Evolutionary conservation across 1,140 invertebrate species (phyloP).

Genomic region (Pachypeltis micranthus): DNA sequence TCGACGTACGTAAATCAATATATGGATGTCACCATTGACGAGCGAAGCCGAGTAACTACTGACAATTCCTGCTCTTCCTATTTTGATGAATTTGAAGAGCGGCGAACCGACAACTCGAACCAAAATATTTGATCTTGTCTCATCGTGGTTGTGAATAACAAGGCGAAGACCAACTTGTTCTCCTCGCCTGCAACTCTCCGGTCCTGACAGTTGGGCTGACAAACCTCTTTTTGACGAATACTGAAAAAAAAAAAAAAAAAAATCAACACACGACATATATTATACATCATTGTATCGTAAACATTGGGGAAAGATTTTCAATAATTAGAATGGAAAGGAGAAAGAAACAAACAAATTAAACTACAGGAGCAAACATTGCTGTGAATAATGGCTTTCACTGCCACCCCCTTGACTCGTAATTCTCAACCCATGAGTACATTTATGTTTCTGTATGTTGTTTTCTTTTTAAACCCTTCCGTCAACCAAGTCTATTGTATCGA

Average conservation of each 20-base stretch:
- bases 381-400: too few relatives aligned
- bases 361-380: too few relatives aligned
- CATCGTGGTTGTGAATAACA: conserved; percentile 43
- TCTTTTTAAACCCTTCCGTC: too few relatives aligned
- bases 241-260: conserved; percentile 27
- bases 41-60: conserved; percentile 38
- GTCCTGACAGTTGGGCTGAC: conserved; percentile 43
- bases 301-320: too few relatives aligned
- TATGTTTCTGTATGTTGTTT: too few relatives aligned
- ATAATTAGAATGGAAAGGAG: too few relatives aligned
- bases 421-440: too few relatives aligned
- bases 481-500: too few relatives aligned
- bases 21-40: conserved; percentile 36
- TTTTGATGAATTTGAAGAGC: conserved; percentile 43
- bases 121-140: conserved; percentile 31
- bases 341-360: too few relatives aligned
- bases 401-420: too few relatives aligned
- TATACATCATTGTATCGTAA: too few relatives aligned
- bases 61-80: conserved; percentile 42
- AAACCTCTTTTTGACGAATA: conserved; percentile 41
- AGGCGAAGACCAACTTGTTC: conserved; percentile 45
- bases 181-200: conserved; percentile 39
- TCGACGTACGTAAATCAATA: conserved; percentile 42
- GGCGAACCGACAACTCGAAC: conserved; percentile 34
- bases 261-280: too few relatives aligned